Evolutionary conservation across 92 coral and sea anemone genomes (phyloP), one percentile per base, ranked within the genome.

Genomic region (Palythoa caribaeorum): DNA sequence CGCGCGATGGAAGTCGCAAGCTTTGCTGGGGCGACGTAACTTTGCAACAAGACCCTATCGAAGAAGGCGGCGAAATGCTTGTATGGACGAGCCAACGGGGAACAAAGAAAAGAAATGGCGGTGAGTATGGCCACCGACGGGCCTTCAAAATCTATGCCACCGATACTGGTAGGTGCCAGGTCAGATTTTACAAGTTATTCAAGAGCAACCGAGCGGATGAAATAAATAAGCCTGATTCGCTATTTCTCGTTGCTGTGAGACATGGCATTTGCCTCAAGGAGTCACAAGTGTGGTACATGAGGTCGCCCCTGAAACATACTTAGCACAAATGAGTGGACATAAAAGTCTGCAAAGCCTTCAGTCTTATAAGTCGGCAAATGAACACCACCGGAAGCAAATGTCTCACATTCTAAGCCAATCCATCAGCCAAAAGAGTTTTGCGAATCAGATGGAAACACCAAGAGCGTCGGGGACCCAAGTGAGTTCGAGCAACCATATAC

Each of bases 61-160:
- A 80, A 80, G 78, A 36, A 7, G 90, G 90, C 74, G 71, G 65
- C 50, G 90, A 89, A 73, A 28, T 89, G 54, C 84, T 89, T 55
- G 66, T 80, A n/a, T 91, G 86, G 89, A 37, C 53, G 40, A 71
- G 76, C 39, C 88, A 91, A 48, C 72, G 93, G 84, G 91, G 90
- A 71, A 77, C 92, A 38, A 92, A 92, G 70, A 92, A 92, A 48
- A 72, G 90, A 68, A 81, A 73, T 62, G 92, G 94, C 47, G 65
- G 77, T 69, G 89, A 88, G 38, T 50, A 88, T 70, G 89, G 92
- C 63, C 68, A 90, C 87, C 73, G 74, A 79, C 66, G 93, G 38
- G 83, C 95, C 5, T 93, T 93, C 78, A 88, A 70, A 50, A 38
- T 28, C 28, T 28, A 28, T 28, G 28, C 28, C 28, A 28, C 28